phyloP scores from a whole-genome alignment of 2,797 vertebrate genomes.

The Betta splendens region DNA sequence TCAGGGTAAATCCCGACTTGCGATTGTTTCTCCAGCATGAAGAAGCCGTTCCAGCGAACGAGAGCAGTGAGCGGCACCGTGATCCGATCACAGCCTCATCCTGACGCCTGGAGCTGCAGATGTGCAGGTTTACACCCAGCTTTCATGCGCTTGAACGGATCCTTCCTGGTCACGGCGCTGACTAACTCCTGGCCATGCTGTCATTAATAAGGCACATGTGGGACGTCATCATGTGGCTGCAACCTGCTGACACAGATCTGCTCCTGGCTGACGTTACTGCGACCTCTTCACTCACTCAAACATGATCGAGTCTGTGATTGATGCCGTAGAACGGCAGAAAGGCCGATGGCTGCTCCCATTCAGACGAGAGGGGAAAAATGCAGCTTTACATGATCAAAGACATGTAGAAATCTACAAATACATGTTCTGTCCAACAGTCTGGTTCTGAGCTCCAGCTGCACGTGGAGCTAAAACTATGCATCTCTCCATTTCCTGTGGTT shows the following conservation, averaged over 20 bases:
- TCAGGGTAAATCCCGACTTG: constrained; percentile 6
- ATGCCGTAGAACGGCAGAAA: too few species aligned
- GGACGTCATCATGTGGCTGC: not conserved
- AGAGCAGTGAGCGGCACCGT: constrained; percentile 18
- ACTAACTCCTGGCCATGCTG: constrained; percentile 6
- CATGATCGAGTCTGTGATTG: not conserved
- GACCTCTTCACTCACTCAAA: not conserved
- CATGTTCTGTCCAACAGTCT: too few species aligned
- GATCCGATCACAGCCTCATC: constrained; percentile 27
- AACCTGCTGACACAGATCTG: constrained; percentile 7
- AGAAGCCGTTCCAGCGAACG: constrained; percentile 24
- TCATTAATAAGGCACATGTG: not conserved
- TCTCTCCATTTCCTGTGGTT: too few species aligned
- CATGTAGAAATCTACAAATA: too few species aligned
- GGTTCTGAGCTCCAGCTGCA: too few species aligned
- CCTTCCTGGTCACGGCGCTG: too few species aligned
- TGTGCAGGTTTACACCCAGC: constrained; percentile 13
- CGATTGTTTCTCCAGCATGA: constrained; percentile 12
- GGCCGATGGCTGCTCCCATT: too few species aligned
- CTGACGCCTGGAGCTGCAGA: constrained; percentile 6
- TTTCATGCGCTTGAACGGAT: too few species aligned
- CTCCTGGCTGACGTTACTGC: not conserved
- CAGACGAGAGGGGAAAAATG: too few species aligned
- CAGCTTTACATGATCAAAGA: too few species aligned
- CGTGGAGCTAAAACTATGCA: too few species aligned